Percentiles rank a stretch among this genome's conserved stretches.
Conservation (phyloP, 2,888 invertebrate species). For the Cylloceria caligata region DNA sequence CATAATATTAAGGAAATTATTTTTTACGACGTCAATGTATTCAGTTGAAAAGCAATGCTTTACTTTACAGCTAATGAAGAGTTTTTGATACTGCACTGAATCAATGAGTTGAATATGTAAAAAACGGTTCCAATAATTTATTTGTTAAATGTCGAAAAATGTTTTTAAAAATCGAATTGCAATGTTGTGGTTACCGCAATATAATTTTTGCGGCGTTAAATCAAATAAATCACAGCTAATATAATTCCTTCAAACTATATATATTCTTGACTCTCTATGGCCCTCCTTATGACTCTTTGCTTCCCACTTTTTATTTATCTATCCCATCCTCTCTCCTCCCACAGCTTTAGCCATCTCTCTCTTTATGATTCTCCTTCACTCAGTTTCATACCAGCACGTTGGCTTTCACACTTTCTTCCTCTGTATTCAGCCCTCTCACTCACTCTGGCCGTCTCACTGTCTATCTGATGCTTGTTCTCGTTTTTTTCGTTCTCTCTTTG, state of each 20-base stretch:
- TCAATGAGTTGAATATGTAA: neutral
- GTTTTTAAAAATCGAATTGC: neutral
- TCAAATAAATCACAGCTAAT: constrained; percentile 5
- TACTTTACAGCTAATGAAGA: neutral
- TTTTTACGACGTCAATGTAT: too few relatives aligned
- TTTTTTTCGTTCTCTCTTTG: constrained; percentile 20
- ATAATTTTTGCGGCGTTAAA: neutral
- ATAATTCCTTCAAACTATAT: constrained; percentile 15
- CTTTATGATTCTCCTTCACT: constrained; percentile 35
- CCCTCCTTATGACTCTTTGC: constrained; percentile 31
- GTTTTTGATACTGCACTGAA: neutral
- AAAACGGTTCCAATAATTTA: neutral
- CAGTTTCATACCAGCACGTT: constrained; percentile 59
- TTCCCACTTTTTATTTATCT: constrained; percentile 35
- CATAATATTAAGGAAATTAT: too few relatives aligned
- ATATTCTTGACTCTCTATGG: neutral
- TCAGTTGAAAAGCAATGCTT: neutral
- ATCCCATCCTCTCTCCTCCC: constrained; percentile 16
- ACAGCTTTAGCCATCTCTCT: constrained; percentile 22
- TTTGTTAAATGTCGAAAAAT: neutral
- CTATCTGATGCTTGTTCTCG: neutral
- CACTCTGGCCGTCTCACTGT: neutral
- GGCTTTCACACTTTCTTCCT: constrained; percentile 36
- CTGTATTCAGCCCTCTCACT: constrained; percentile 1
- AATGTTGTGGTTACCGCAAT: neutral